These are phyloP conservation scores for Xiphophorus couchianus DNA, from an alignment of 2,113 vertebrate species.

Conservation along the genomic window DNA sequence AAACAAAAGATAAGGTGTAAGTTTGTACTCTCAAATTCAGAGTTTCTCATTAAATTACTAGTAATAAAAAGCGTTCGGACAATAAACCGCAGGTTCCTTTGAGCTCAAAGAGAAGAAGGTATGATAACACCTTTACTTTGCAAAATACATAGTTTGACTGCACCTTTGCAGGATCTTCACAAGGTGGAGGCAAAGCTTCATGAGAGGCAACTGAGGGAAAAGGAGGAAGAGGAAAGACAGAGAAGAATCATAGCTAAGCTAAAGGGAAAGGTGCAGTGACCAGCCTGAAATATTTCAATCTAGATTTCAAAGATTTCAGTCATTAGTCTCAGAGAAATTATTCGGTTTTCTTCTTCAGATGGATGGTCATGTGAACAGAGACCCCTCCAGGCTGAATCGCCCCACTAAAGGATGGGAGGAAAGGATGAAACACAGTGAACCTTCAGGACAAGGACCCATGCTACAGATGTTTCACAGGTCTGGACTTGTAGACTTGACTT, in stretches of 20 bases:
- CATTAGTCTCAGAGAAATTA: too few relatives aligned
- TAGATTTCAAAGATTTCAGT: too few relatives aligned
- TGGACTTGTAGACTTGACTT: background rate
- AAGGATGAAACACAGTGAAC: slow-evolving; percentile 64
- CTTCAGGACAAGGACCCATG: slow-evolving; percentile 66
- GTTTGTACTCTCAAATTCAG: too few relatives aligned
- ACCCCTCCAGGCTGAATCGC: slow-evolving; percentile 76
- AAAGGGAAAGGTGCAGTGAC: slow-evolving; percentile 84
- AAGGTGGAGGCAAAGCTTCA: slow-evolving; percentile 83
- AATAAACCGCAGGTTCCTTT: too few relatives aligned
- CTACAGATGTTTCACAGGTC: slow-evolving; percentile 81
- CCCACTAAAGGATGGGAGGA: slow-evolving; percentile 84
- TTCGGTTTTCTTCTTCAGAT: slow-evolving; percentile 71
- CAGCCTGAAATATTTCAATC: too few relatives aligned
- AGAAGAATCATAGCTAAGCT: slow-evolving; percentile 80
- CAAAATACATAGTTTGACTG: background rate
- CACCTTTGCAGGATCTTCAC: slow-evolving; percentile 81
- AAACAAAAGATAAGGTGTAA: background rate
- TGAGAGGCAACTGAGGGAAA: slow-evolving; percentile 81
- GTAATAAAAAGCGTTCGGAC: too few relatives aligned
- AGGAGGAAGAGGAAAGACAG: slow-evolving; percentile 81
- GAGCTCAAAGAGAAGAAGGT: background rate
- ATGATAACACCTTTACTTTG: background rate
- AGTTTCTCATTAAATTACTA: too few relatives aligned
- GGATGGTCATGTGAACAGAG: slow-evolving; percentile 76